A percentile compares a stretch with the other conserved stretches of the same genome.
Evolutionary conservation across 2,888 invertebrate genomes (phyloP).

Genomic region (Himalopsyche japonica): DNA sequence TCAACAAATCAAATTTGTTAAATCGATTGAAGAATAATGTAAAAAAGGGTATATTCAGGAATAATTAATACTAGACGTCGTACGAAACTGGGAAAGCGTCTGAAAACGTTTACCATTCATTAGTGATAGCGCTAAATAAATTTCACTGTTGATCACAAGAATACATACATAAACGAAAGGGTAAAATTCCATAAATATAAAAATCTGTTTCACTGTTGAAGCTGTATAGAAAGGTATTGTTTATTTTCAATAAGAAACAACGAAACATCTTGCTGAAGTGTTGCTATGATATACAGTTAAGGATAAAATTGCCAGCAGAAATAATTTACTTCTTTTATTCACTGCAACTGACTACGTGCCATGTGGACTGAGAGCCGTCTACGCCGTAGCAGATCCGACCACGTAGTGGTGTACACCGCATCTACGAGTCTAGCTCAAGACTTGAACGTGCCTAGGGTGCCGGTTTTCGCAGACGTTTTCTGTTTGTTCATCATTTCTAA

Average conservation of each 20-base stretch:
- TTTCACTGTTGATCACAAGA: no score
- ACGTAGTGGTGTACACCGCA: background rate
- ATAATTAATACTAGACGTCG: no score
- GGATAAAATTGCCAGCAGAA: background rate
- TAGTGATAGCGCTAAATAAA: no score
- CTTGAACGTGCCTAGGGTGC: background rate
- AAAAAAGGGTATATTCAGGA: no score
- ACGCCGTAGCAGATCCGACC: background rate
- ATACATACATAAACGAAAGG: no score
- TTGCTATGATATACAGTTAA: background rate
- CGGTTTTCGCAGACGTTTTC: background rate
- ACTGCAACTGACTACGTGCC: background rate
- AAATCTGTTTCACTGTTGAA: background rate
- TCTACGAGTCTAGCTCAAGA: background rate
- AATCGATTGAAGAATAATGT: no score
- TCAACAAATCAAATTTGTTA: no score
- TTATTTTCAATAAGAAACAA: background rate
- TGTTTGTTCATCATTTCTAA: background rate
- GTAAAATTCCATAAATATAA: background rate
- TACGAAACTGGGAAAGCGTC: no score
- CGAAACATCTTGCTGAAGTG: background rate
- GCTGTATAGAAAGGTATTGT: background rate
- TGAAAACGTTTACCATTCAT: no score
- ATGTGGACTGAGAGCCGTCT: background rate
- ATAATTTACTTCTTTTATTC: background rate